Evolutionary conservation across 1,140 invertebrate species (phyloP), one percentile per base, ranked within the genome.

Genomic region (Pachypsylla venusta): DNA sequence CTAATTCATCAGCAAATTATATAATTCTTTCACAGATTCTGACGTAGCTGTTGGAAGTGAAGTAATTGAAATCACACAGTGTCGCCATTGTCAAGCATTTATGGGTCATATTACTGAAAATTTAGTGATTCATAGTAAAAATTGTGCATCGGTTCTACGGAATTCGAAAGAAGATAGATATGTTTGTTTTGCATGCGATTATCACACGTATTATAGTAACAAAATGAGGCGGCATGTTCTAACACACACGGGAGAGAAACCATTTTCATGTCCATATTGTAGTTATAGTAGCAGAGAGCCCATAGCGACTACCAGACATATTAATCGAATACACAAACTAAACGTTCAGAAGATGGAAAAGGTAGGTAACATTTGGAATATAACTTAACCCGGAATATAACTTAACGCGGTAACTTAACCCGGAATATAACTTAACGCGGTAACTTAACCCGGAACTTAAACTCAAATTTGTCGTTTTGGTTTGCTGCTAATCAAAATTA

Each of bases 151-250:
- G 16, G 16, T 48, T 5, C 16, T 3, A 19, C 42, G 42, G 4
- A 3, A 48, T 7, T 19, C 16, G n/a, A 48, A 48, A 19, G 42
- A 48, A 5, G 4, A 48, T 22, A 48, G 42, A 48, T 48, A 48
- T 22, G 16, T 19, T 62, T 79, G 83, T 64, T 73, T 72, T 0
- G 5, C 3, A 7, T 48, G 42, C 22, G 16, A n/a, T 5, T 48
- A 48, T n/a, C 42, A 48, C n/a, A 5, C 42, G 5, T 48, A 48
- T 22, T 48, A 48, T 19, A 10, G 42, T 19, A 78, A 74, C 56
- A 81, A 78, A 64, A 71, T 83, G 62, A 82, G 78, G 63, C 71
- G 81, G 30, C 83, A 85, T 61, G 74, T 79, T 67, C 74, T 76
- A 13, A 81, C 75, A 14, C 63, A 65, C 26, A 64, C 63, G n/a